These are phyloP conservation scores for Phytoseiulus persimilis DNA, from an alignment of 2,888 invertebrate genomes.

Conservation along the genomic window DNA sequence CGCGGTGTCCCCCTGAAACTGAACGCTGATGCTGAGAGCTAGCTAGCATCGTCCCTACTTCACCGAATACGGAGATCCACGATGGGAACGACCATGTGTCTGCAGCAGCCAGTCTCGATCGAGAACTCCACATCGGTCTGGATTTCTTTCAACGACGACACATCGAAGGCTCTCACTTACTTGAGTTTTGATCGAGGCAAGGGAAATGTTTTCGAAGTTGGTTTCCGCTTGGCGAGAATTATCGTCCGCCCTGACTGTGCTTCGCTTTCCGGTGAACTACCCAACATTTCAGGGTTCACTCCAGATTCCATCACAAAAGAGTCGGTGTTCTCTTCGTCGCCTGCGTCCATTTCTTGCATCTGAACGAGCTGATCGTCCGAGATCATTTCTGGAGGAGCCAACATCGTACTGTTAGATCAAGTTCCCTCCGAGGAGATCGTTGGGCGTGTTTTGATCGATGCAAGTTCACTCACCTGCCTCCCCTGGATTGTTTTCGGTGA, in stretches of 20 bases:
- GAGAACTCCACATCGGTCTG: too few relatives aligned
- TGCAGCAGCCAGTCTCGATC: too few relatives aligned
- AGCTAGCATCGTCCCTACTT: too few relatives aligned
- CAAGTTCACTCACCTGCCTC: background rate
- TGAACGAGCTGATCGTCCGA: slow-evolving; percentile 9
- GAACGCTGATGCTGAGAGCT: too few relatives aligned
- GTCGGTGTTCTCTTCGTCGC: background rate
- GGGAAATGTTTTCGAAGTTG: background rate
- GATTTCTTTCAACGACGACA: too few relatives aligned
- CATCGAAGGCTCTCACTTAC: background rate
- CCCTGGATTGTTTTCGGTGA: background rate
- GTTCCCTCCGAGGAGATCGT: too few relatives aligned
- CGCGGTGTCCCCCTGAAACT: background rate
- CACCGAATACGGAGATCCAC: too few relatives aligned
- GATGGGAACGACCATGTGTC: too few relatives aligned
- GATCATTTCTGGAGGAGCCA: background rate
- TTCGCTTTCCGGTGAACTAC: background rate
- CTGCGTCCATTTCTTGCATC: background rate
- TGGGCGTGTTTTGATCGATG: background rate
- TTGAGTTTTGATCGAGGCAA: background rate
- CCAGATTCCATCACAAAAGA: background rate
- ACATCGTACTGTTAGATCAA: too few relatives aligned
- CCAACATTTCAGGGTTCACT: background rate
- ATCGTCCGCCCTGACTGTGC: background rate
- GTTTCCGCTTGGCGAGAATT: background rate